Base-by-base conservation (phyloP, 2,888 invertebrate genomes). In the Scotopteryx bipunctaria region DNA sequence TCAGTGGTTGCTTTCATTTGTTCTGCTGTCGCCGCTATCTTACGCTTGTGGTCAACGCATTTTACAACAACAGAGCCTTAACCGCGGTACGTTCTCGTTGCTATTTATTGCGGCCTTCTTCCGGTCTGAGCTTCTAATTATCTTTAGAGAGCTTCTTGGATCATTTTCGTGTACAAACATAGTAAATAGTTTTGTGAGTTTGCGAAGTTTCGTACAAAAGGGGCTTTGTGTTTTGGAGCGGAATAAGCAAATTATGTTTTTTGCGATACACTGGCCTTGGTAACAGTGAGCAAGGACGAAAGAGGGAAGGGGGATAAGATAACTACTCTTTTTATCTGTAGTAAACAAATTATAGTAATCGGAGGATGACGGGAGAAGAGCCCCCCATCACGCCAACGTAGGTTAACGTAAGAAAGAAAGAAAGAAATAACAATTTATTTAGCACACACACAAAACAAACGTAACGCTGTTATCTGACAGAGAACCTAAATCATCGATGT, bases 71-170 rank as follows among this genome's bases (percentile, higher is more conserved):
- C 13, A n/a, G n/a, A 4, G 16, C 21, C 17, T 51, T 51, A 51
- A 51, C 25, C 27, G 21, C 9, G 16, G 40, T 36, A 36, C 38
- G 16, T 42, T 64, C 64, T 61, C 48, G 44, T 55, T 61, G 56
- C 52, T 68, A 66, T 71, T 71, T 74, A 66, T 68, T 67, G 58
- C 53, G 36, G 58, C 8, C 43, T 38, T 35, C 14, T 23, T 57
- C 50, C 27, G 25, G 45, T 56, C 44, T 23, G 5, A 32, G 14
- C 27, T 27, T 17, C 8, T 61, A 55, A 60, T 62, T 64, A 58
- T 61, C 47, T 52, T 52, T 55, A 57, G 57, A 19, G 43, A 6
- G 21, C 16, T 46, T 29, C 29, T 21, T 27, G 9, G 21, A 15
- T 41, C 14, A 42, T 42, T 42, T 41, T 41, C 13, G 14, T 36